Evolutionary conservation across 2,888 invertebrate genomes (phyloP), one percentile per base, ranked within the genome.

Genomic region (Choreutis nemorana): DNA sequence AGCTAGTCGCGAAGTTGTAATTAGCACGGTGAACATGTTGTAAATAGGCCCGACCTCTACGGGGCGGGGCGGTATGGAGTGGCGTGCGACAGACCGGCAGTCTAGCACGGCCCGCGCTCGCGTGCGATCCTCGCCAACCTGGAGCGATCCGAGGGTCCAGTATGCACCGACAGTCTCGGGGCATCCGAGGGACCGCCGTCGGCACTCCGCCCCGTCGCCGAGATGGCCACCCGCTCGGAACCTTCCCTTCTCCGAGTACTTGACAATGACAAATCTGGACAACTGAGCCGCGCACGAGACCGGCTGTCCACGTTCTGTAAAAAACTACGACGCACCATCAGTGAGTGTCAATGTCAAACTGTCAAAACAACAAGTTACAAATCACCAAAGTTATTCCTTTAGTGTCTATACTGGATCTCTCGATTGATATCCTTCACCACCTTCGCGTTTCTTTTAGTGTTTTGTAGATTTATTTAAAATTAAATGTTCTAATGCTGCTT

Each of bases 401-500:
- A 11, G 16, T 27, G 20, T 26, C 26, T 3, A 15, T 10, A 14
- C 20, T n/a, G n/a, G n/a, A n/a, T n/a, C n/a, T n/a, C n/a, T n/a
- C n/a, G n/a, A n/a, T n/a, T n/a, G n/a, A n/a, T n/a, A n/a, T n/a
- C n/a, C 26, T n/a, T 5, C 14, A 12, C 15, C 26, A 14, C 26
- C 9, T 23, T 26, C 15, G 9, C 14, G n/a, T n/a, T n/a, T n/a
- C n/a, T n/a, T 14, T 18, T 18, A 7, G 7, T 27, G 11, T 10
- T 9, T 9, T 9, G 7, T 22, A 22, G 7, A 11, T 27, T 11
- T 6, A 18, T 16, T 50, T 46, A 42, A 48, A 52, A 40, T 49
- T 64, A 45, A 65, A 67, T 75, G 64, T 75, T 73, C 68, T 77
- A 77, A 78, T 75, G 62, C 55, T 70, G 71, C 71, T 77, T 77